Conservation (phyloP, 1,140 invertebrate genomes). For the Stegodyphus mimosarum region DNA sequence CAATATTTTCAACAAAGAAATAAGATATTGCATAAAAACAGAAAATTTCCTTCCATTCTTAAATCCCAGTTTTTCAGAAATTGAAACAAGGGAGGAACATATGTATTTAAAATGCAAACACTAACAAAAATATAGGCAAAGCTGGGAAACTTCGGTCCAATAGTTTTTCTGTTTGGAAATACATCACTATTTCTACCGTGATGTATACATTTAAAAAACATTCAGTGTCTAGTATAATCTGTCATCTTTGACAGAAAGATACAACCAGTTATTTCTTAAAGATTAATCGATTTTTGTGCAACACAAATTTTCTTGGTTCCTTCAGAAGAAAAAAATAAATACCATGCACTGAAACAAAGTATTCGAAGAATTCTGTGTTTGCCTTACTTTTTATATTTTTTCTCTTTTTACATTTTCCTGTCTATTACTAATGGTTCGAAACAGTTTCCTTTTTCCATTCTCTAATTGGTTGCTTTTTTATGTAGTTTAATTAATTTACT, state of each 20-base stretch:
- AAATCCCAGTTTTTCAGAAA: too few species aligned
- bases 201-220: not conserved
- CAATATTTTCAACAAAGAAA: too few species aligned
- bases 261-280: constrained; percentile 11
- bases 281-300: not conserved
- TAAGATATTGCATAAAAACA: too few species aligned
- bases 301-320: not conserved
- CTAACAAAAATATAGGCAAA: too few species aligned
- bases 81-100: too few species aligned
- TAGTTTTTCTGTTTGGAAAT: not conserved
- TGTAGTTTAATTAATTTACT: constrained; percentile 32
- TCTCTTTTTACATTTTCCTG: not conserved
- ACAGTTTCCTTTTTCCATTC: constrained; percentile 11
- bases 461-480: constrained; percentile 7
- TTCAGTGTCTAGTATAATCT: not conserved
- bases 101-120: too few species aligned
- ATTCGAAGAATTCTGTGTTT: too few species aligned
- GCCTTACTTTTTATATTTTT: too few species aligned
- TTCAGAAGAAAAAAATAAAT: too few species aligned
- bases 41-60: too few species aligned
- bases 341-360: too few species aligned
- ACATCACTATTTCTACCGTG: not conserved
- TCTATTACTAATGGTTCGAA: constrained; percentile 13
- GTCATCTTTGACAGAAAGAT: constrained; percentile 14
- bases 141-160: not conserved